Evolutionary conservation across 2,113 vertebrate genomes (phyloP), one percentile per base, ranked within the genome.

Genomic region (Strix aluco): DNA sequence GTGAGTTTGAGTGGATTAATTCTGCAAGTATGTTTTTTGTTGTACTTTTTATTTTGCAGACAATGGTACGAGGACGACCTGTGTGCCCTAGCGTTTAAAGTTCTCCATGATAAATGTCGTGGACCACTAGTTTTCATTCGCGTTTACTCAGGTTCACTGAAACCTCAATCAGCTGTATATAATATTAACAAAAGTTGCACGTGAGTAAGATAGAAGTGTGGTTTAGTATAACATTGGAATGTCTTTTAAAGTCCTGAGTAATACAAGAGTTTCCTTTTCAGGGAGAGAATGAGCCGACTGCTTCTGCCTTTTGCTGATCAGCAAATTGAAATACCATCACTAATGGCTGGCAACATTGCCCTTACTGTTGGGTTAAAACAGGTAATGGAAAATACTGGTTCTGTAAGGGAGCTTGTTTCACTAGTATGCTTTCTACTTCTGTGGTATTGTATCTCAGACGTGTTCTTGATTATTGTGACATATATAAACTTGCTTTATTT

Each of bases 221-320:
- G 22, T 71, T 81, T 52, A 86, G 18, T 88, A 44, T 74, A 74
- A 78, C 38, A 13, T 18, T 51, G 55, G 5, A 29, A 66, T 80
- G 51, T 73, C 52, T 87, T 46, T 40, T 70, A 1, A 73, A 95
- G 49, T 54, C 77, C 20, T 15, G 30, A 87, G 18, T 97, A 92
- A 97, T 46, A 54, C 3, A 51, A 87, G 18, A 93, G 42, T 72
- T 94, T 95, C 2, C 58, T 92, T 93, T 98, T 55, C 79, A 99
- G 99, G n/a, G 99, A 99, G 95, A 98, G 99, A 98, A 98, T 99
- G 98, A 99, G 99, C 96, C 98, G 99, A 34, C 97, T 99, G 86
- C 97, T 99, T 65, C 97, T 99, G 93, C 99, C 99, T 34, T 99
- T 99, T 97, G 99, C 99, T 74, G 99, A 99, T 95, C 99, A 99